Evolutionary conservation across 1,140 invertebrate species (phyloP).

Genomic region (Drosophila pachea): DNA sequence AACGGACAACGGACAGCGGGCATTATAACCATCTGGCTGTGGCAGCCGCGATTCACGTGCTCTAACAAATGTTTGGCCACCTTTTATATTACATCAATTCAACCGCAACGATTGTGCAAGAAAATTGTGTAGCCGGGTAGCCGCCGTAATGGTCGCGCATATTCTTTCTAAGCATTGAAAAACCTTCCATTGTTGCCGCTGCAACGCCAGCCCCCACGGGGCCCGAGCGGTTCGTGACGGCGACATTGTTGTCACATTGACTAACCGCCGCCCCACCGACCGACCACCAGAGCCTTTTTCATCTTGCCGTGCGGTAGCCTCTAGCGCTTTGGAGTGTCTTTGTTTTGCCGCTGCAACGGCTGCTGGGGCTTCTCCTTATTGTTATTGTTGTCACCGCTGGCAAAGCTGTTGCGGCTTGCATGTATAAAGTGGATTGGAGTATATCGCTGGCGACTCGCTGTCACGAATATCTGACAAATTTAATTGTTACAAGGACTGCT

Average conservation of each 20-base stretch:
- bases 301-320: conserved; percentile 44
- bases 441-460: conserved; percentile 44
- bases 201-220: conserved; percentile 24
- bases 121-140: conserved; percentile 48
- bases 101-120: conserved; percentile 54
- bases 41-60: conserved; percentile 36
- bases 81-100: conserved; percentile 65
- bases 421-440: conserved; percentile 68
- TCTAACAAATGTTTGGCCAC: conserved; percentile 66
- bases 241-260: conserved; percentile 64
- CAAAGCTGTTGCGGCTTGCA: conserved; percentile 26
- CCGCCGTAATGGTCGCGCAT: conserved; percentile 55
- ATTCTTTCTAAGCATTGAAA: conserved; percentile 53
- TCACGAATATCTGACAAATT: conserved; percentile 55
- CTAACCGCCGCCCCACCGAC: conserved; percentile 41
- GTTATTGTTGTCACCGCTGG: conserved; percentile 6
- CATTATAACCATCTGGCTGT: conserved; percentile 4
- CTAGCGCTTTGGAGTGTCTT: conserved; percentile 58
- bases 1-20: neutral
- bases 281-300: conserved; percentile 12
- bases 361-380: conserved; percentile 2
- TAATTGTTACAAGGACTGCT: conserved; percentile 59
- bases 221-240: conserved; percentile 28
- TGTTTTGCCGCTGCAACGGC: conserved; percentile 43
- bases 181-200: conserved; percentile 56